phyloP scores from a whole-genome alignment of 1,140 invertebrate species.

The Brachionus plicatilis region DNA sequence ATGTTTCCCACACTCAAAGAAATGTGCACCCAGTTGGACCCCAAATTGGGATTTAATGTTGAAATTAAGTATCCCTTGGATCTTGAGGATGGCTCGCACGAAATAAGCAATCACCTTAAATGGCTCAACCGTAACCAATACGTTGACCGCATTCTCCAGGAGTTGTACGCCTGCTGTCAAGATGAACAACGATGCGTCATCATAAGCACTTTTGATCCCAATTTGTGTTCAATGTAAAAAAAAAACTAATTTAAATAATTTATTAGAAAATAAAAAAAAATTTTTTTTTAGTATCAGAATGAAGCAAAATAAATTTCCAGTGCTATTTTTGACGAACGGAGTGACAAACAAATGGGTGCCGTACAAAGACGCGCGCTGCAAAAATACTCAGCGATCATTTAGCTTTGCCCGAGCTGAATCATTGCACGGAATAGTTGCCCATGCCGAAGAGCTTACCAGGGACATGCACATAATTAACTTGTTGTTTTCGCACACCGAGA shows the following conservation, averaged over 20 bases:
- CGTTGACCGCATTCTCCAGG: conserved; percentile 23
- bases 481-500: not conserved
- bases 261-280: not conserved
- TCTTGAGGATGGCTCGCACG: conserved; percentile 58
- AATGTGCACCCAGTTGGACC: conserved; percentile 65
- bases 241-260: not conserved
- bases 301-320: conserved; percentile 39
- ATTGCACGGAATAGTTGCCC: conserved; percentile 31
- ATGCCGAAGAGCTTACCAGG: conserved; percentile 26
- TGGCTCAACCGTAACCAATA: conserved; percentile 34
- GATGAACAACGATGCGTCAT: conserved; percentile 73
- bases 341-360: conserved; percentile 35
- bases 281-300: conserved; percentile 1
- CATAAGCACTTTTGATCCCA: conserved; percentile 89
- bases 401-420: conserved; percentile 33
- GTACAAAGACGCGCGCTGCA: conserved; percentile 22
- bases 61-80: conserved; percentile 92
- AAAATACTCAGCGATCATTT: not conserved
- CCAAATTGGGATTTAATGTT: conserved; percentile 82
- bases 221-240: conserved; percentile 56
- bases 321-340: conserved; percentile 38
- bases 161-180: conserved; percentile 63
- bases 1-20: conserved; percentile 76
- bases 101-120: conserved; percentile 1
- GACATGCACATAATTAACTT: conserved; percentile 25